Evolutionary conservation across 2,797 vertebrate species (phyloP), one percentile per base, ranked within the genome.

Genomic region (Phoeniculus purpureus): DNA sequence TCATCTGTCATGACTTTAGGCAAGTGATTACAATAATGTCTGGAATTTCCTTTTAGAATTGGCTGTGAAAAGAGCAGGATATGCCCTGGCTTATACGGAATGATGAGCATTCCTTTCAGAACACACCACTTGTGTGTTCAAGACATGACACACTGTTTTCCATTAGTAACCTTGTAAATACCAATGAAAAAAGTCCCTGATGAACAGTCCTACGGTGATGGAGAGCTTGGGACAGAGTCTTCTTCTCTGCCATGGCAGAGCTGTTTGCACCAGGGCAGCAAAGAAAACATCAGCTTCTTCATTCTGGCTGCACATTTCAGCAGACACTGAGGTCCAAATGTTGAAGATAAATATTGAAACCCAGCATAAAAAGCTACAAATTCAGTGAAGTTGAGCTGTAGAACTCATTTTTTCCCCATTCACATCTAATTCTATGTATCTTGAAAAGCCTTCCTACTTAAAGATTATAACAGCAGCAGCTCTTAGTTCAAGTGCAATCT

Each of bases 11-110:
- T 66, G 85, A 43, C 7, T 68, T 65, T 68, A 52, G 60, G 7
- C 27, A 32, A 51, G 43, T 17, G 12, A 85, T 72, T 92, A 82
- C 40, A 64, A 27, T 45, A 9, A 14, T 15, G 45, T 64, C 68
- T 93, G 89, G 75, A 50, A 85, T 91, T 90, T 96, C 91, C 91
- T 92, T 75, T 70, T 50, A 34, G 45, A 43, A 5, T 17, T 11
- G 40, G 48, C 29, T 54, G 25, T 82, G 66, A 68, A 80, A 89
- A 70, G 60, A 62, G 22, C 4, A 48, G 76, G 52, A 83, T 70
- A 27, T 55, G 45, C 22, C 29, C 40, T 29, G 67, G 71, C 85
- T 83, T 31, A 66, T 40, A 10, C 0, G 13, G 58, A 40, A 79
- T 78, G 58, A 48, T 11, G 43, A 65, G 37, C 16, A 43, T 85